phyloP scores from a whole-genome alignment of 2,888 invertebrate species.

The Andrena haemorrhoa region DNA sequence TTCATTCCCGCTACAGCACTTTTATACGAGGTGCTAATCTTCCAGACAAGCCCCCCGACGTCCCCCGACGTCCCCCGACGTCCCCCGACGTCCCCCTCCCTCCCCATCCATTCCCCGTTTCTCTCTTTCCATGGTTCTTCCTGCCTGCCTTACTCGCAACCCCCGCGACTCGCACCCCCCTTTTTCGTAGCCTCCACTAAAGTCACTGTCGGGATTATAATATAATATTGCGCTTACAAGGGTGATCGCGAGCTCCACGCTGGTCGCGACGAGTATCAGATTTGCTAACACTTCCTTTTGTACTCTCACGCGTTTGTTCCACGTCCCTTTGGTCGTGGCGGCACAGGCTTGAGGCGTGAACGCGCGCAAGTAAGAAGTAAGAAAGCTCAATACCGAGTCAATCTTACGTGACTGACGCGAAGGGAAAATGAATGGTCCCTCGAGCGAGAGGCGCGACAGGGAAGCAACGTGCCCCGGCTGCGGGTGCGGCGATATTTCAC shows the following conservation, averaged over 20 bases:
- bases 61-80: slow-evolving; percentile 63
- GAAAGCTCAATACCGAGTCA: neutral
- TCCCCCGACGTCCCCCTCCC: slow-evolving; percentile 60
- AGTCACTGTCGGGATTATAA: slow-evolving; percentile 81
- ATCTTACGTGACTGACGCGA: neutral
- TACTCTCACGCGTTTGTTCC: slow-evolving; percentile 35
- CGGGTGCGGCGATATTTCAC: slow-evolving; percentile 31
- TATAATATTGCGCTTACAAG: slow-evolving; percentile 77
- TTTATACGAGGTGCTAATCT: slow-evolving; percentile 85
- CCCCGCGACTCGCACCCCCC: slow-evolving; percentile 30
- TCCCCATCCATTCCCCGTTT: slow-evolving; percentile 44
- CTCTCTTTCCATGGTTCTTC: slow-evolving; percentile 43
- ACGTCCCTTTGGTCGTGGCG: neutral
- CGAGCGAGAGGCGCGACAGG: neutral
- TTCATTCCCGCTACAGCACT: slow-evolving; percentile 80
- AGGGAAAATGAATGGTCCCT: too few species aligned
- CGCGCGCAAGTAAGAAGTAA: neutral
- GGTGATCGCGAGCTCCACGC: slow-evolving; percentile 56
- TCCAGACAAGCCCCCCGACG: slow-evolving; percentile 80
- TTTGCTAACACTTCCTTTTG: slow-evolving; percentile 54
- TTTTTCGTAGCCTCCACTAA: slow-evolving; percentile 56
- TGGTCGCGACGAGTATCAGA: slow-evolving; percentile 40
- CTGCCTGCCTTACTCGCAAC: slow-evolving; percentile 37
- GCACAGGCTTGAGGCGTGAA: neutral
- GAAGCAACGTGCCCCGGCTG: slow-evolving; percentile 4